These are phyloP conservation scores for Pangasius mekongensis DNA, from an alignment of 2,797 vertebrate genomes.

Conservation along the genomic window DNA sequence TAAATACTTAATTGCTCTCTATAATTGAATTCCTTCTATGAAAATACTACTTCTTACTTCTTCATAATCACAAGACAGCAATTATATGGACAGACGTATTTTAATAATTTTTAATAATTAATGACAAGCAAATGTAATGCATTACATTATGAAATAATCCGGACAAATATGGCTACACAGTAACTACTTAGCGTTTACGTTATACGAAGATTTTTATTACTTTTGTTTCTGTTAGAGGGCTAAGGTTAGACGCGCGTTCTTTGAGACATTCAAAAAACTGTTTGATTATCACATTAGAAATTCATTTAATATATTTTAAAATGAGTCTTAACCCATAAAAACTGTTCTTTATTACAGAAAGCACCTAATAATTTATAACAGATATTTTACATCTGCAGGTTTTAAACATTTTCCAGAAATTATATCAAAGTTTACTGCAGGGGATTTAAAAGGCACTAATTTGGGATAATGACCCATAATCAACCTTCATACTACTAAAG, in stretches of 20 bases:
- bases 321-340: neutral
- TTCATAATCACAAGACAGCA: neutral
- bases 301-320: neutral
- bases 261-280: neutral
- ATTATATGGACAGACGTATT: neutral
- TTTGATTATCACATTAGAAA: neutral
- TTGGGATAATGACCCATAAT: neutral
- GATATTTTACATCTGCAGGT: neutral
- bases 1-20: neutral
- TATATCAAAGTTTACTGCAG: neutral
- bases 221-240: neutral
- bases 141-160: neutral
- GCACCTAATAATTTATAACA: neutral
- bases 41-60: neutral
- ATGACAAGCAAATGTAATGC: neutral
- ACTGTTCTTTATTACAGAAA: neutral
- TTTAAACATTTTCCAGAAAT: neutral
- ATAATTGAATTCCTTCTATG: neutral
- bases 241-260: neutral
- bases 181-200: neutral
- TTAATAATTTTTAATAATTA: neutral
- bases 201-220: neutral
- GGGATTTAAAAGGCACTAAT: neutral
- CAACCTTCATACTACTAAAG: constrained; percentile 12
- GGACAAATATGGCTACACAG: neutral